Evolutionary conservation across 2,888 invertebrate genomes (phyloP).

Genomic region (Blastobasis adustella): DNA sequence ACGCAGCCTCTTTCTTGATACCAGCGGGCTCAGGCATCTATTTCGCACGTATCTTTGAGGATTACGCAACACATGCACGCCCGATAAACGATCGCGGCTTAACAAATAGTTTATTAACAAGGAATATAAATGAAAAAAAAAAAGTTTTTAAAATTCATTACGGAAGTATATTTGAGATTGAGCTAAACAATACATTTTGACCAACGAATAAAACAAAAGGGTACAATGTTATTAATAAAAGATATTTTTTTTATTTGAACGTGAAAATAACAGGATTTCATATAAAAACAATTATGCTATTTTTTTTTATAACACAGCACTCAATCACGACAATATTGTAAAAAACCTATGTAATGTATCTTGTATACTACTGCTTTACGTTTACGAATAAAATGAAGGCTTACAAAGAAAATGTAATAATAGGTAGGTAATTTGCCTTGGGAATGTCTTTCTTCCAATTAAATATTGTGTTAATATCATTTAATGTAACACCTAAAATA

Average conservation of each 20-base stretch:
- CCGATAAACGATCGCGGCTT: too few relatives aligned
- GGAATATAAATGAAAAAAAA: neutral
- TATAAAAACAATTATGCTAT: constrained; percentile 31
- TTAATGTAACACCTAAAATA: constrained; percentile 26
- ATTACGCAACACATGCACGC: too few relatives aligned
- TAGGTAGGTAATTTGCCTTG: constrained; percentile 21
- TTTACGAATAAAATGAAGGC: constrained; percentile 5
- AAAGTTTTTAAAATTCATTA: constrained; percentile 14
- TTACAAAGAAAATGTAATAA: constrained; percentile 9
- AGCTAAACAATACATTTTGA: constrained; percentile 19
- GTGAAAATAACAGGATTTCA: neutral
- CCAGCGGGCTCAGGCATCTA: too few relatives aligned
- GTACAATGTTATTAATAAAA: neutral
- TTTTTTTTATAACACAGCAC: constrained; percentile 49
- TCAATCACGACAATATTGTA: constrained; percentile 36
- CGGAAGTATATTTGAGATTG: constrained; percentile 24
- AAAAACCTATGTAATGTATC: constrained; percentile 14
- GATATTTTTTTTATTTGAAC: neutral
- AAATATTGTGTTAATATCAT: neutral
- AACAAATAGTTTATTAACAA: too few relatives aligned
- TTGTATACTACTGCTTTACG: constrained; percentile 25
- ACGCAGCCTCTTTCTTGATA: too few relatives aligned
- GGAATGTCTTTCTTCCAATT: constrained; percentile 37
- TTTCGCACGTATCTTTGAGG: too few relatives aligned
- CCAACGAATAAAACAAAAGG: constrained; percentile 8